Evolutionary conservation across 2,113 vertebrate genomes (phyloP).

Genomic region (Aythya baeri): DNA sequence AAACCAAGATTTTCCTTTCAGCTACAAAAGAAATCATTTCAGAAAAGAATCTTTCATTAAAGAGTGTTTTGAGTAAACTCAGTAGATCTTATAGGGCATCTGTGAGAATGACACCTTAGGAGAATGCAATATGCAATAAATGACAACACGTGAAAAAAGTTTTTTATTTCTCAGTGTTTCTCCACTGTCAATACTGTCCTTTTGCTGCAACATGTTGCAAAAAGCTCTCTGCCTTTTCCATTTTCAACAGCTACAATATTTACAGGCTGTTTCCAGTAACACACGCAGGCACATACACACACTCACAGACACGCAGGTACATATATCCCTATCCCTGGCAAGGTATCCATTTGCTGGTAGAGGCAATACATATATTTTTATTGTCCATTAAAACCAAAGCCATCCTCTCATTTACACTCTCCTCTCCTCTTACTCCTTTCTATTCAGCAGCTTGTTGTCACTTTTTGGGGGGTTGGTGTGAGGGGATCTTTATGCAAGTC

Average conservation of each 20-base stretch:
- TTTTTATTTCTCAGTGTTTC: constrained; percentile 82
- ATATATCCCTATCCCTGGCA: constrained; percentile 72
- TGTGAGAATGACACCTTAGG: not conserved
- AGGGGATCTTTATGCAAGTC: not conserved
- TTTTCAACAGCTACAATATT: constrained; percentile 83
- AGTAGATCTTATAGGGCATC: not conserved
- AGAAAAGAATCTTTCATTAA: not conserved
- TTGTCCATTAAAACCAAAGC: constrained; percentile 49
- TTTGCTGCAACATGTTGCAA: constrained; percentile 78
- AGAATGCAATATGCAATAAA: constrained; percentile 53
- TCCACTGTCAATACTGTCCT: constrained; percentile 81
- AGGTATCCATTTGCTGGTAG: constrained; percentile 77
- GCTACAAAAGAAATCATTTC: not conserved
- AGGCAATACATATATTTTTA: constrained; percentile 55
- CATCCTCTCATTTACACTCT: not conserved
- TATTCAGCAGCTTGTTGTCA: constrained; percentile 47
- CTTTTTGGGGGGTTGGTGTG: not conserved
- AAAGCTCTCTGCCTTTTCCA: constrained; percentile 73
- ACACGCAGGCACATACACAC: constrained; percentile 72
- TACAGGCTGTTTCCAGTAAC: constrained; percentile 78
- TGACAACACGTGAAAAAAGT: constrained; percentile 73
- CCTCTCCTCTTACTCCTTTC: constrained; percentile 5
- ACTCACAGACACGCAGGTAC: constrained; percentile 70
- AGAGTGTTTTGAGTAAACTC: not conserved
- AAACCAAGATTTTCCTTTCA: not conserved